Base-by-base conservation (phyloP, 2,797 vertebrate species). In the Poeciliopsis presidionis region DNA sequence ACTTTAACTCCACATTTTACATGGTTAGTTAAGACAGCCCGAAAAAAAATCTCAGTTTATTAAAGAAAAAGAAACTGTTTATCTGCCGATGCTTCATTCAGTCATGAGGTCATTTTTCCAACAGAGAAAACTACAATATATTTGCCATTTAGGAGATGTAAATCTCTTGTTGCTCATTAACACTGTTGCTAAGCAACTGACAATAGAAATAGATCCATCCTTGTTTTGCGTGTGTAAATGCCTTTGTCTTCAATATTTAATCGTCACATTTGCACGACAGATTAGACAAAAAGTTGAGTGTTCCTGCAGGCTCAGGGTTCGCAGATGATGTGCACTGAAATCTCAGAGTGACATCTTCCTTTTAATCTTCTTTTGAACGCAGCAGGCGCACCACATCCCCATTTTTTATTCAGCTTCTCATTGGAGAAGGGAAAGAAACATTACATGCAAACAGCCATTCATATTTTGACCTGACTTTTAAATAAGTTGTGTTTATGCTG, bases 121-220 rank as follows among this genome's bases (percentile, higher is more conserved):
- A 71, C 49, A 46, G 1, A 0, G 45, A 59, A 78, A 77, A 78
- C 74, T 72, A 53, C 20, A 14, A 13, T 0, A 55, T 46, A 57
- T 59, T 75, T 72, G 36, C 25, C 41, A 46, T 72, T 81, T 30
- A 76, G 61, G 30, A 33, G n/a, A 55, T 47, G 69, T 28, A 67
- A 46, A 28, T 78, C n/a, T 28, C 67, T 70, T 28, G 25, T 45
- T 70, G 25, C 67, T 49, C 72, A 49, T 46, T 16, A 73, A 43
- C 25, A 4, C 30, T 70, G 84, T 81, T 81, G 79, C 89, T 36
- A 53, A 7, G 79, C 63, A 12, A 85, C 83, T 36, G 45, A 69
- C 39, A 75, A 41, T 33, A 77, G 49, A 78, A 80, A 84, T 30
- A 53, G 70, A 79, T 47, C 16, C 18, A 13, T 63, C 45, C 30